Percentiles rank a stretch among this genome's conserved stretches.
phyloP scores from a whole-genome alignment of 1,140 invertebrate genomes.

The Vollenhovia emeryi region DNA sequence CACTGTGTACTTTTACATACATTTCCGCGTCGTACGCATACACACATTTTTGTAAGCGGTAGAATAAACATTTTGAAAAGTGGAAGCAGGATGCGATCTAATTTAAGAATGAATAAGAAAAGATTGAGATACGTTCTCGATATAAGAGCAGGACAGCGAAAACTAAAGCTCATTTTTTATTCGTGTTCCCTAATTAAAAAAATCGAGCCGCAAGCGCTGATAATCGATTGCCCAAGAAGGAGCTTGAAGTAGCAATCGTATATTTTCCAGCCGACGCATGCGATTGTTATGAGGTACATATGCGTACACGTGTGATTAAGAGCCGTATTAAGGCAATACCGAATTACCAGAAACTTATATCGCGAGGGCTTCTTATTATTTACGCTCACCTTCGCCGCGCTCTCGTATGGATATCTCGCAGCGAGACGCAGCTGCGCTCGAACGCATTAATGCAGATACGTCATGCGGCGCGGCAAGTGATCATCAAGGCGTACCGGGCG shows the following conservation, averaged over 20 bases:
- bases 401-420: slow-evolving; percentile 8
- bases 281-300: slow-evolving; percentile 23
- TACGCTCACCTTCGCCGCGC: not conserved
- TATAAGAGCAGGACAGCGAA: not conserved
- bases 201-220: not conserved
- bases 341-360: slow-evolving; percentile 44
- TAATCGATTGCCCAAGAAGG: slow-evolving; percentile 1
- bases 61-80: not conserved
- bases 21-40: not conserved
- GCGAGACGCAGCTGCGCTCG: slow-evolving; percentile 33
- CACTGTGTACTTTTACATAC: not conserved
- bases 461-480: slow-evolving; percentile 62
- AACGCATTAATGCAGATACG: slow-evolving; percentile 63
- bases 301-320: not conserved
- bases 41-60: not conserved
- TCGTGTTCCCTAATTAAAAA: not conserved
- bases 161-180: not conserved
- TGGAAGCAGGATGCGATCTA: not conserved
- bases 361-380: slow-evolving; percentile 33
- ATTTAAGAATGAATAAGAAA: not conserved
- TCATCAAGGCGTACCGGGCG: slow-evolving; percentile 49
- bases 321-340: slow-evolving; percentile 2
- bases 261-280: not conserved
- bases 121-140: not conserved
- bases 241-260: not conserved